phyloP scores from a whole-genome alignment of 2,888 invertebrate genomes.

The Brenthis hecate region DNA sequence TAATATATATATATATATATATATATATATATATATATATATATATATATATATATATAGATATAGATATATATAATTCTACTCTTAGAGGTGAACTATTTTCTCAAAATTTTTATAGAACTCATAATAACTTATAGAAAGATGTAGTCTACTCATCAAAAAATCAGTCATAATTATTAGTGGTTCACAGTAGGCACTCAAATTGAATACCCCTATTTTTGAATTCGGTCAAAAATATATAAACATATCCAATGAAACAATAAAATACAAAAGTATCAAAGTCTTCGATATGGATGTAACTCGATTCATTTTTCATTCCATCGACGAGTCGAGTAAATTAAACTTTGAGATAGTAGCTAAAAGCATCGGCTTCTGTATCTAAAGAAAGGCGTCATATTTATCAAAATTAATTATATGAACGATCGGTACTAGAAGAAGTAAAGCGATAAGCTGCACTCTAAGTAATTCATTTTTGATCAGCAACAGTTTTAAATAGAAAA shows the following conservation, averaged over 20 bases:
- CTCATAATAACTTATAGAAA: too few relatives aligned
- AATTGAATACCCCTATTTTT: too few relatives aligned
- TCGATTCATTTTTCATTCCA: conserved; percentile 58
- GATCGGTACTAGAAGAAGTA: conserved; percentile 61
- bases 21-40: too few relatives aligned
- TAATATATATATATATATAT: too few relatives aligned
- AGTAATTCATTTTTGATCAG: conserved; percentile 32
- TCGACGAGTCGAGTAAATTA: conserved; percentile 60
- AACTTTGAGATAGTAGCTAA: conserved; percentile 67
- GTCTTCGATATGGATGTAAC: conserved; percentile 25
- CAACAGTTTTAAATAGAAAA: conserved; percentile 29
- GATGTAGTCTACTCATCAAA: too few relatives aligned
- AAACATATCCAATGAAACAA: conserved; percentile 23
- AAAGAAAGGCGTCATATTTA: conserved; percentile 68
- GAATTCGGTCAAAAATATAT: neutral
- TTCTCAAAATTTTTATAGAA: too few relatives aligned
- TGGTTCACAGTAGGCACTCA: too few relatives aligned
- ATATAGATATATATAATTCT: too few relatives aligned
- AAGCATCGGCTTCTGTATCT: conserved; percentile 77
- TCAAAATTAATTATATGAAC: conserved; percentile 77
- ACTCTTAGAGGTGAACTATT: too few relatives aligned
- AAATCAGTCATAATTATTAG: too few relatives aligned
- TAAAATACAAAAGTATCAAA: conserved; percentile 26
- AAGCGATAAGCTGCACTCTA: conserved; percentile 56
- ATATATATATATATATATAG: too few relatives aligned